These are phyloP conservation scores for Sorex maritimensis DNA, from an alignment of 2,797 vertebrate genomes.

Conservation along the genomic window DNA sequence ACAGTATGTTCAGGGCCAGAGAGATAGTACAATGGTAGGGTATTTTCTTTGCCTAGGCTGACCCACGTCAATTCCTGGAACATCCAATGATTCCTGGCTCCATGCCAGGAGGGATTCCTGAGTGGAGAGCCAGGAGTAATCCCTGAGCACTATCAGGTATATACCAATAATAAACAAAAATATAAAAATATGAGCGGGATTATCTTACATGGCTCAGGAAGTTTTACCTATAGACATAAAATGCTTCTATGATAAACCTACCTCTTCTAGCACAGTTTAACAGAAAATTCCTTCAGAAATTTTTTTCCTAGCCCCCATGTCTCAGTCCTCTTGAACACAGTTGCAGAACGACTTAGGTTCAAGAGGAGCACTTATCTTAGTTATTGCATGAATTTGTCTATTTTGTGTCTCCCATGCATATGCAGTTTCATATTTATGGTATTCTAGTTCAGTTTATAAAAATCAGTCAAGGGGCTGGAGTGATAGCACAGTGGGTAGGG, in stretches of 20 bases:
- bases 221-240: background rate
- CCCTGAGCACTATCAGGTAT: too few relatives aligned
- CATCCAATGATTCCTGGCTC: too few relatives aligned
- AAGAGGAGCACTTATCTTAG: too few relatives aligned
- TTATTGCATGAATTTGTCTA: background rate
- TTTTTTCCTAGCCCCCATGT: background rate
- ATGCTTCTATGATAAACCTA: background rate
- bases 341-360: background rate
- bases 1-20: too few relatives aligned
- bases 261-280: background rate
- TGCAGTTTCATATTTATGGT: background rate
- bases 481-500: too few relatives aligned
- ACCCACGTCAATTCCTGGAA: too few relatives aligned
- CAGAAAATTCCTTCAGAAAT: background rate
- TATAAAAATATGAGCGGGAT: conserved; percentile 7
- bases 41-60: too few relatives aligned
- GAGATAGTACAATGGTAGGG: too few relatives aligned
- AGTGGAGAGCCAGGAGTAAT: too few relatives aligned
- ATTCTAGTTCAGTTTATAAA: background rate
- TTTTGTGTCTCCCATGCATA: background rate
- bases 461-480: background rate
- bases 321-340: background rate
- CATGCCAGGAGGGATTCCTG: too few relatives aligned
- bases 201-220: background rate
- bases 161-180: background rate